Percentiles rank a stretch among this genome's conserved stretches.
Conservation (phyloP, 2,797 vertebrate species). For the Gallinago solitaria region DNA sequence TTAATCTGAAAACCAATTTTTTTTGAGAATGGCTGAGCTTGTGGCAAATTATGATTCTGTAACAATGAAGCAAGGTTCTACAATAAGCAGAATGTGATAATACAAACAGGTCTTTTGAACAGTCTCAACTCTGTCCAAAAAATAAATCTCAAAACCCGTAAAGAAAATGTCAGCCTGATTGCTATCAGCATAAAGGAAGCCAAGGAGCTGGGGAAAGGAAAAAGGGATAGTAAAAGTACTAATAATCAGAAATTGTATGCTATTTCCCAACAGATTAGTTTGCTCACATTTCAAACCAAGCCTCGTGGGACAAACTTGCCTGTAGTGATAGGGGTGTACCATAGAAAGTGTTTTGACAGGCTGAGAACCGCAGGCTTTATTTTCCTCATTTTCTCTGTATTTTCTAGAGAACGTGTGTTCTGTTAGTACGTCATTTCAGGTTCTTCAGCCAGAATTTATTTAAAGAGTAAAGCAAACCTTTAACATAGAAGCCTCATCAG, state of each 20-base stretch:
- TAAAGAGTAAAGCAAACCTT: background rate
- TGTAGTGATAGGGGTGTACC: background rate
- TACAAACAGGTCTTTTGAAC: background rate
- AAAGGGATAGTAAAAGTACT: background rate
- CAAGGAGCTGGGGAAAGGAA: background rate
- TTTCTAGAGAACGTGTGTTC: background rate
- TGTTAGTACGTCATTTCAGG: background rate
- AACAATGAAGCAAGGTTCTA: background rate
- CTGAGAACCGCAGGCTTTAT: background rate
- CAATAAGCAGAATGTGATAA: background rate
- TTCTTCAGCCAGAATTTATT: background rate
- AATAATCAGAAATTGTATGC: background rate
- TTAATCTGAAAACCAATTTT: background rate
- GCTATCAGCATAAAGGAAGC: background rate
- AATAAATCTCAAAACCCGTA: background rate
- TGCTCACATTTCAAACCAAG: background rate
- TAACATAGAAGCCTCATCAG: background rate
- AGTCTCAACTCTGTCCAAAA: background rate
- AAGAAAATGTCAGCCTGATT: background rate
- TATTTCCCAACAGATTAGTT: background rate
- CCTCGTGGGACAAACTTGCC: background rate
- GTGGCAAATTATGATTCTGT: background rate
- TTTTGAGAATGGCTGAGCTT: background rate
- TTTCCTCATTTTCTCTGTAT: background rate
- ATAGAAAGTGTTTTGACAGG: background rate